phyloP scores from a whole-genome alignment of 23 tunicate species.

The Diplosoma virens region DNA sequence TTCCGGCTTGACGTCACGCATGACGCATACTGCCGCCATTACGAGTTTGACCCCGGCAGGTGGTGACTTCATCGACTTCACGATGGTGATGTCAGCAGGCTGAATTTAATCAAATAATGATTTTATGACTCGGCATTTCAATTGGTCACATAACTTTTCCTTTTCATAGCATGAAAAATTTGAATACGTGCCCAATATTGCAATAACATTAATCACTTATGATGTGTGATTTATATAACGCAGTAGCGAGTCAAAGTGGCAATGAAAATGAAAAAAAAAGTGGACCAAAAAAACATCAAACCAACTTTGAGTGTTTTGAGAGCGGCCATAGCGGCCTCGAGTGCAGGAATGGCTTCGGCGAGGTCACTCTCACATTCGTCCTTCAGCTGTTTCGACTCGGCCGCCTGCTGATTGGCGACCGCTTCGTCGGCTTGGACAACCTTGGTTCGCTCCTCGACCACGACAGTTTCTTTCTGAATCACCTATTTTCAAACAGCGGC shows the following conservation, averaged over 20 bases:
- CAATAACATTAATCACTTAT: too few species aligned
- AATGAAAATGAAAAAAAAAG: too few species aligned
- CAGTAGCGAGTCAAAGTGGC: too few species aligned
- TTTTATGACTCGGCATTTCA: too few species aligned
- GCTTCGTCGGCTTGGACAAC: conserved; percentile 92
- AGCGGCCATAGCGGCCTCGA: conserved; percentile 92
- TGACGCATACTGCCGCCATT: conserved; percentile 97
- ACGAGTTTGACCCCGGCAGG: conserved; percentile 98
- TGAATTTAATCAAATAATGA: conserved; percentile 17
- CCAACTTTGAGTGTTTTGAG: conserved; percentile 82
- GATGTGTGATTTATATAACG: too few species aligned
- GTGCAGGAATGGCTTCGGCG: conserved; percentile 97
- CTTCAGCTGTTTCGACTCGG: conserved; percentile 70
- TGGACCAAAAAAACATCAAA: neutral
- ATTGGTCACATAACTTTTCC: too few species aligned
- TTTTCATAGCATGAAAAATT: too few species aligned
- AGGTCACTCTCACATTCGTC: conserved; percentile 95
- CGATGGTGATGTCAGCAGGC: conserved; percentile 97
- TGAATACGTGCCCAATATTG: too few species aligned
- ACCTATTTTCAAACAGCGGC: too few species aligned
- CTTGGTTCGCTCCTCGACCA: conserved; percentile 83
- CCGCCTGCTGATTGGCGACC: conserved; percentile 88
- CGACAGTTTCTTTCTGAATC: conserved; percentile 83
- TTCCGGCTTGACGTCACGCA: conserved; percentile 96
- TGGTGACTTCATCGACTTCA: conserved; percentile 94